These are phyloP conservation scores for Vespertilio murinus DNA, from an alignment of 2,797 vertebrate species.

Conservation along the genomic window DNA sequence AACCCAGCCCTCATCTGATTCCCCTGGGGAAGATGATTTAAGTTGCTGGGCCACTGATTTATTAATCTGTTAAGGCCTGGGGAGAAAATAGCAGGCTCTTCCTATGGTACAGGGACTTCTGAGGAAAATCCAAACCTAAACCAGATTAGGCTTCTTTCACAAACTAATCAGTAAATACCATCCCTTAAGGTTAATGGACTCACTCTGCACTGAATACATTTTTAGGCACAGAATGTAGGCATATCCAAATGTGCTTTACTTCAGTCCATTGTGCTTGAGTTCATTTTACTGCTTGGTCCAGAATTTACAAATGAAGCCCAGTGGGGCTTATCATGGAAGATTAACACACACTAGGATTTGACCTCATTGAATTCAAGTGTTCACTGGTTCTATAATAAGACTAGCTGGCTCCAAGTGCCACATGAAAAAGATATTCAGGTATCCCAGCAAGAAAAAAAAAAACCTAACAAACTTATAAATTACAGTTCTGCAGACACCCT, in stretches of 20 bases:
- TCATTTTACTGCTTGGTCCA: neutral
- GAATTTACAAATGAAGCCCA: neutral
- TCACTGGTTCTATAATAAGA: neutral
- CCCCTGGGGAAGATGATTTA: neutral
- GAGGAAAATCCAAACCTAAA: constrained; percentile 5
- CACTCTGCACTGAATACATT: constrained; percentile 35
- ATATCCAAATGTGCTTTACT: neutral
- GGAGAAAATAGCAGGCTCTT: neutral
- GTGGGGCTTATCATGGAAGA: neutral
- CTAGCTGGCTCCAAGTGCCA: neutral
- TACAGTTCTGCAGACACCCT: neutral
- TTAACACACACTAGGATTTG: neutral
- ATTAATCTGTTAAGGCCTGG: neutral
- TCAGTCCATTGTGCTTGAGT: neutral
- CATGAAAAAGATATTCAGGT: neutral
- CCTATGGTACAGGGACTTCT: neutral
- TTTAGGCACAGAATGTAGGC: constrained; percentile 32
- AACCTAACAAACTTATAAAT: neutral
- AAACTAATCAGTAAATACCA: neutral
- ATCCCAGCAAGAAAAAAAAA: neutral
- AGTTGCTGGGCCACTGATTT: neutral
- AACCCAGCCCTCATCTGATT: neutral
- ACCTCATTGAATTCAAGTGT: neutral
- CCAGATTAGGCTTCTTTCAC: neutral
- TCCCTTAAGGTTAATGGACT: neutral